Base-by-base conservation (phyloP, 2,797 vertebrate genomes). In the Leptatherina wallacei region DNA sequence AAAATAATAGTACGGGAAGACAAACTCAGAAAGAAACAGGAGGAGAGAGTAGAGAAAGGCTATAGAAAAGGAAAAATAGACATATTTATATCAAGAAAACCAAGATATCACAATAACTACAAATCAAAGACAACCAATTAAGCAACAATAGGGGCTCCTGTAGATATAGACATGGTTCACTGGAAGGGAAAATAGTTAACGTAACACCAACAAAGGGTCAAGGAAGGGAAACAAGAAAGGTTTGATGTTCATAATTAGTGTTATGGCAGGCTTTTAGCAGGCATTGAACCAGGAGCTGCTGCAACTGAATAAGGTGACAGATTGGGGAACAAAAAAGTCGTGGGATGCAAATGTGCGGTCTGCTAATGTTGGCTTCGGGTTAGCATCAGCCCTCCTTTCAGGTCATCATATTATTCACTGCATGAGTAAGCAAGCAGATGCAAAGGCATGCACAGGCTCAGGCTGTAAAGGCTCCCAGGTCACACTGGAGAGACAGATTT, bases 401-500 rank as follows among this genome's bases (percentile, higher is more conserved):
- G 2, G 44, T 74, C 60, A 36, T 24, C 22, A 30, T 62, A 44
- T 30, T 3, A 29, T 67, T 61, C 62, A 62, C 63, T 60, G 38
- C 66, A 62, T 44, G 35, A 68, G 60, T 40, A 79, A 64, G 77
- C 79, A 91, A 87, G 85, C 87, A 85, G 81, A 89, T 84, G 84
- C 74, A 80, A 74, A 82, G 42, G 65, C 92, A 92, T 92, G 92
- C 91, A 89, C 63, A 27, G 24, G 24, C 24, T 27, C 24, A 27
- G 24, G 24, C 24, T 27, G 24, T 2, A 27, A 27, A 71, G 47
- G 67, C 64, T 68, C 44, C 52, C 36, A 24, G 51, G 59, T 78
- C 77, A 68, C 66, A 51, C 63, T 42, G 66, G 38, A 44, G 42
- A 14, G 29, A 56, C n/a, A 29, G 29, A 22, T 73, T 67, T 70